phyloP scores from a whole-genome alignment of 2,113 vertebrate genomes.

The Thermophis baileyi region DNA sequence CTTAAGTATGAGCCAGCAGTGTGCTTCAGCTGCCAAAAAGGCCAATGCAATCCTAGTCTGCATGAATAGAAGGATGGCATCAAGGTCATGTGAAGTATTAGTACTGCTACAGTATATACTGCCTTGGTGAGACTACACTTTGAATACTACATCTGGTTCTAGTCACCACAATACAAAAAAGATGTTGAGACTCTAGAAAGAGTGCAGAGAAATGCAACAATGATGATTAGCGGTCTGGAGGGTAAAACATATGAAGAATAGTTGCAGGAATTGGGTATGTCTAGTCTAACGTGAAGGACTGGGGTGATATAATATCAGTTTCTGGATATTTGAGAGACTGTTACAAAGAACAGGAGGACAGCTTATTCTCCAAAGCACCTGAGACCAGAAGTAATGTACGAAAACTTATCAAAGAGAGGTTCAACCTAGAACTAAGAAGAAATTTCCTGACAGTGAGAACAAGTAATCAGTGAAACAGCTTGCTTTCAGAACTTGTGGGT shows the following conservation, averaged over 20 bases:
- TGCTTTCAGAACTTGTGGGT: not conserved
- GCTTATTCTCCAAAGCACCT: not conserved
- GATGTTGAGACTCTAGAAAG: not conserved
- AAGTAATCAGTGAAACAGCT: not conserved
- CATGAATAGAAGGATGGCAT: not conserved
- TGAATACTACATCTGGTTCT: not conserved
- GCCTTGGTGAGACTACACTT: not conserved
- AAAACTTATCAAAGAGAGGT: not conserved
- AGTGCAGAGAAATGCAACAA: not conserved
- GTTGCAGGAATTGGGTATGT: not conserved
- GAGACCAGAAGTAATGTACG: not conserved
- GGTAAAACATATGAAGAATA: not conserved
- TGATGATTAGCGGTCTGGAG: not conserved
- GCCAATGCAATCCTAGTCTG: not conserved
- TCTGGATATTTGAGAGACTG: not conserved
- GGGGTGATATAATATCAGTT: not conserved
- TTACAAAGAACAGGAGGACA: not conserved
- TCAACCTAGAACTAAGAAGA: not conserved
- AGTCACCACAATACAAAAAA: not conserved
- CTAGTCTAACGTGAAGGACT: not conserved
- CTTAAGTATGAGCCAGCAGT: not conserved
- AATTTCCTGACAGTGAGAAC: not conserved
- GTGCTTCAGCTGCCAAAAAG: not conserved
- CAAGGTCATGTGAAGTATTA: not conserved
- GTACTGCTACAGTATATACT: not conserved